A percentile compares a stretch with the other conserved stretches of the same genome.
Evolutionary conservation across 2,113 vertebrate species (phyloP).

Genomic region (Tachuris rubrigastra): DNA sequence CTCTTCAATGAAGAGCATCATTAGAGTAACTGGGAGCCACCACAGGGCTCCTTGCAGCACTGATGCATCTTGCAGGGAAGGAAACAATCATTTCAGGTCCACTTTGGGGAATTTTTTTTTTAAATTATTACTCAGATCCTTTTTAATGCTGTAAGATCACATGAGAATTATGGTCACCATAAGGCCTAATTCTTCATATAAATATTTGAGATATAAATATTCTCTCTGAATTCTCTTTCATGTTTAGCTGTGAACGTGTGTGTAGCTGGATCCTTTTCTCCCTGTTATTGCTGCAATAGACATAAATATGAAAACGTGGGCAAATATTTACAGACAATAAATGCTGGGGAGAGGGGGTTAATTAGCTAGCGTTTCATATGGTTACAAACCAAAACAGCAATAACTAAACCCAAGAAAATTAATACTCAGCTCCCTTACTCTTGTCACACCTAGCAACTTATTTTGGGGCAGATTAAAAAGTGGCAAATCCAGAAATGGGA

Average conservation of each 20-base stretch:
- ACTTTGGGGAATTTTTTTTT: background rate
- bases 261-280: background rate
- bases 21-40: background rate
- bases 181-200: background rate
- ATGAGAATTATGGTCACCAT: background rate
- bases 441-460: background rate
- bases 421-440: background rate
- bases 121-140: background rate
- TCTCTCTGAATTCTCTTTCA: background rate
- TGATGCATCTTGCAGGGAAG: background rate
- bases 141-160: background rate
- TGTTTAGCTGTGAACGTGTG: background rate
- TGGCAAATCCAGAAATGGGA: background rate
- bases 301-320: background rate
- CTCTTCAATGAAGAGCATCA: background rate
- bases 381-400: background rate
- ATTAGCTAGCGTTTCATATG: background rate
- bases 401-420: background rate
- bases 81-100: background rate
- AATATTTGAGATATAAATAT: background rate
- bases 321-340: conserved; percentile 30
- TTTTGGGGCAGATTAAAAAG: background rate
- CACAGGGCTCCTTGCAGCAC: background rate
- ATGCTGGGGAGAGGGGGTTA: background rate
- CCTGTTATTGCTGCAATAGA: background rate